Evolutionary conservation across 2,888 invertebrate genomes (phyloP), one percentile per base, ranked within the genome.

Genomic region (Maniola hyperantus): DNA sequence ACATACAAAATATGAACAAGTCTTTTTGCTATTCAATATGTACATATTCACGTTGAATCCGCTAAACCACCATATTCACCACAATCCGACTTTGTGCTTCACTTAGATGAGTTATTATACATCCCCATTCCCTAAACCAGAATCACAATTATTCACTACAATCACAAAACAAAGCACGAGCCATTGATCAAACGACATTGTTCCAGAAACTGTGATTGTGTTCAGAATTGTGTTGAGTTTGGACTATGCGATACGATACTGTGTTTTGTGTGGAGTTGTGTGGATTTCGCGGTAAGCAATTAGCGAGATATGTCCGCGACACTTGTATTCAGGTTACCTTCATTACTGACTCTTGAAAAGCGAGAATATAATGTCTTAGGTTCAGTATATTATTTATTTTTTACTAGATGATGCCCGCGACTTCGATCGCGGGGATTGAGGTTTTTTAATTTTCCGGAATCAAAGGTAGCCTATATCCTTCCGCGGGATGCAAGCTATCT

Each of bases 261-360:
- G 26, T 51, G 26, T 51, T 13, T 51, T 50, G 20, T 50, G 50
- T 51, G 7, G 50, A 26, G 50, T 48, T 18, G 26, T 51, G 11
- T 51, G 26, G 26, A 51, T 51, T 51, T 20, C 50, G 26, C 18
- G 48, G 18, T 48, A 48, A 18, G 48, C 48, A 18, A 48, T 48
- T 48, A 48, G 46, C 18, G 48, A 6, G 15, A 15, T 15, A 8
- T 46, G 15, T 46, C 15, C n/a, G 46, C 46, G 48, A 8, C 48
- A 18, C 18, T 15, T 18, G 48, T 48, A 48, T 48, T 18, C 48
- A 48, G 48, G 48, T 48, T 48, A 48, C 48, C 8, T 18, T 48
- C 48, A 48, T 48, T 48, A 18, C 48, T 48, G 18, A 15, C 48
- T 18, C 48, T 48, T 48, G 48, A 48, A 48, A 48, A 18, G 18